phyloP scores from a whole-genome alignment of 2,888 invertebrate genomes.

The Drosophila quasianomalipes region DNA sequence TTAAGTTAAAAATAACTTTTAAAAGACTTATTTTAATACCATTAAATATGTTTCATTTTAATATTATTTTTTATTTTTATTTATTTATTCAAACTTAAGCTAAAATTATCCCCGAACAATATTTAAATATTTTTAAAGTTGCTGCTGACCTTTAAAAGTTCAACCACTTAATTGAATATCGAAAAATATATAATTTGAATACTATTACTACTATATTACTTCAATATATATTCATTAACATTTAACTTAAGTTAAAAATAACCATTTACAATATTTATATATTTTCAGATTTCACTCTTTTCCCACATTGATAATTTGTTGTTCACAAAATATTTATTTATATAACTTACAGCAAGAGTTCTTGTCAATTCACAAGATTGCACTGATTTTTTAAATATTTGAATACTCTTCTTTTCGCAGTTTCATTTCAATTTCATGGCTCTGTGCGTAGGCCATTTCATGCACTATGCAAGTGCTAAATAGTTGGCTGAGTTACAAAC shows the following conservation, averaged over 20 bases:
- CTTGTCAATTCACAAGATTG: background rate
- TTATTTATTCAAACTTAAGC: too few relatives aligned
- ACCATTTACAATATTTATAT: background rate
- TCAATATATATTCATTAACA: background rate
- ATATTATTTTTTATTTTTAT: too few relatives aligned
- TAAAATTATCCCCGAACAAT: background rate
- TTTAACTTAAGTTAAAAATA: background rate
- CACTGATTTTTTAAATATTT: conserved; percentile 9
- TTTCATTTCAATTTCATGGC: conserved; percentile 83
- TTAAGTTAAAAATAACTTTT: background rate
- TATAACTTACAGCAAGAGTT: background rate
- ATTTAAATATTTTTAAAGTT: background rate
- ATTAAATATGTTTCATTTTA: background rate
- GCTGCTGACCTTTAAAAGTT: background rate
- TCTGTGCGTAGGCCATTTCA: conserved; percentile 73
- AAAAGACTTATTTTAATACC: background rate
- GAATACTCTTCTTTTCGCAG: conserved; percentile 29
- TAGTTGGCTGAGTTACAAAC: conserved; percentile 74
- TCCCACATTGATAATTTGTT: background rate
- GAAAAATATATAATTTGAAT: background rate
- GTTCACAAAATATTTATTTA: background rate
- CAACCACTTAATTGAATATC: background rate
- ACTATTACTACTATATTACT: too few relatives aligned
- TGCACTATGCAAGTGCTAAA: conserved; percentile 74
- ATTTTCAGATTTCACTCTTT: background rate